Evolutionary conservation across 2,113 vertebrate genomes (phyloP).

Genomic region (Xyrauchen texanus): DNA sequence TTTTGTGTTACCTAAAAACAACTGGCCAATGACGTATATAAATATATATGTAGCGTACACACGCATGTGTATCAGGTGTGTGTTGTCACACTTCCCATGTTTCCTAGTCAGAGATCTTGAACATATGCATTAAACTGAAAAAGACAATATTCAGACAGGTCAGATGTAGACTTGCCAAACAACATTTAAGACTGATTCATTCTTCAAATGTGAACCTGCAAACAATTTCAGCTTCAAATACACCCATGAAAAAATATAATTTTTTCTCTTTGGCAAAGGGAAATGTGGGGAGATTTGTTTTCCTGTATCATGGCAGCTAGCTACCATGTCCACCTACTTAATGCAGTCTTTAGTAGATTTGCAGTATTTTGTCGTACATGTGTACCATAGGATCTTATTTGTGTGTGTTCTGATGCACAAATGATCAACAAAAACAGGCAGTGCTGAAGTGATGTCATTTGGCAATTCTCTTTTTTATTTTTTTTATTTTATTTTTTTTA

Average conservation of each 20-base stretch:
- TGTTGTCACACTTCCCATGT: constrained; percentile 30
- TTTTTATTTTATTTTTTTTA: constrained; percentile 59
- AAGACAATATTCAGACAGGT: constrained; percentile 32
- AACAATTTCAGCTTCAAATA: constrained; percentile 2
- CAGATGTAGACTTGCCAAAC: constrained; percentile 42
- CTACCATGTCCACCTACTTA: constrained; percentile 77
- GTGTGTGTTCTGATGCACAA: constrained; percentile 73
- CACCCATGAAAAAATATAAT: constrained; percentile 5
- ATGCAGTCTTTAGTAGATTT: constrained; percentile 84
- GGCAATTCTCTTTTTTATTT: constrained; percentile 70
- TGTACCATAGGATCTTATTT: constrained; percentile 85
- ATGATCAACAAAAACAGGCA: constrained; percentile 68
- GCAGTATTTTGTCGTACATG: constrained; percentile 90
- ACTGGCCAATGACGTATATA: constrained; percentile 65
- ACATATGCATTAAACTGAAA: constrained; percentile 35
- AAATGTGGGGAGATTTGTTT: constrained; percentile 75
- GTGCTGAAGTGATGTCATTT: constrained; percentile 78
- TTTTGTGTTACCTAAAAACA: constrained; percentile 56
- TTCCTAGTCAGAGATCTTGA: constrained; percentile 39
- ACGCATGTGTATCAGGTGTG: constrained; percentile 40
- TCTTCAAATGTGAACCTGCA: constrained; percentile 46
- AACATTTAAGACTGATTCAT: neutral
- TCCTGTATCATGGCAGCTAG: constrained; percentile 89
- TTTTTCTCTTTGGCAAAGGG: constrained; percentile 50
- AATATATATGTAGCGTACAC: constrained; percentile 40